Conservation (phyloP, 2,888 invertebrate genomes). For the Poecilobothrus nobilitatus region DNA sequence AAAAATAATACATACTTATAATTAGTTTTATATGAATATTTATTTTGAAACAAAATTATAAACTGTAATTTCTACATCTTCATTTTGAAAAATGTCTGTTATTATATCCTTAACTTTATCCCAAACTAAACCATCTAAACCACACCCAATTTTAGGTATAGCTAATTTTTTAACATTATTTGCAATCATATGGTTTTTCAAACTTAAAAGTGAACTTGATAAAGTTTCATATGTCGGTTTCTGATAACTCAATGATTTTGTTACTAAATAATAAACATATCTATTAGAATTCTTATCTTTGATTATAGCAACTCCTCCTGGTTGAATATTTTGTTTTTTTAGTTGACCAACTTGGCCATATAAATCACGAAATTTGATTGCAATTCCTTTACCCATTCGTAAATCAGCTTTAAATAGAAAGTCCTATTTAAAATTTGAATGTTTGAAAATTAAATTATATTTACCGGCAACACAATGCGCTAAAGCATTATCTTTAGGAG, state of each 20-base stretch:
- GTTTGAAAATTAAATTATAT: too few relatives aligned
- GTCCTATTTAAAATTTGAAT: neutral
- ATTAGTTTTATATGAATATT: neutral
- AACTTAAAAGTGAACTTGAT: slow-evolving; percentile 38
- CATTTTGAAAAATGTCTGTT: slow-evolving; percentile 46
- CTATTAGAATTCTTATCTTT: slow-evolving; percentile 33
- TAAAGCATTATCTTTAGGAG: slow-evolving; percentile 42
- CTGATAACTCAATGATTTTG: slow-evolving; percentile 47
- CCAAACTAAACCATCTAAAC: slow-evolving; percentile 56
- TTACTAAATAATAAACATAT: slow-evolving; percentile 52
- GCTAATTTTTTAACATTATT: slow-evolving; percentile 49
- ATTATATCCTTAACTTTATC: slow-evolving; percentile 47
- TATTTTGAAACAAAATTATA: slow-evolving; percentile 39
- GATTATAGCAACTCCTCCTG: slow-evolving; percentile 47
- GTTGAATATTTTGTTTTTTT: slow-evolving; percentile 32
- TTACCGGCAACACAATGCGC: slow-evolving; percentile 50
- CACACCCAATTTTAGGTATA: slow-evolving; percentile 58
- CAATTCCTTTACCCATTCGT: slow-evolving; percentile 51
- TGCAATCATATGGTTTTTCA: slow-evolving; percentile 40
- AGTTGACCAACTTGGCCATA: slow-evolving; percentile 34
- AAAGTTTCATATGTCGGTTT: slow-evolving; percentile 47
- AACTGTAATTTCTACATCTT: slow-evolving; percentile 44
- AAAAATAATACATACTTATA: too few relatives aligned
- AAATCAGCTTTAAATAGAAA: slow-evolving; percentile 38
- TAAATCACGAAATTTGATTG: slow-evolving; percentile 39